Percentiles rank a stretch among this genome's conserved stretches.
Evolutionary conservation across 2,113 vertebrate species (phyloP).

Genomic region (Malurus cyaneus): DNA sequence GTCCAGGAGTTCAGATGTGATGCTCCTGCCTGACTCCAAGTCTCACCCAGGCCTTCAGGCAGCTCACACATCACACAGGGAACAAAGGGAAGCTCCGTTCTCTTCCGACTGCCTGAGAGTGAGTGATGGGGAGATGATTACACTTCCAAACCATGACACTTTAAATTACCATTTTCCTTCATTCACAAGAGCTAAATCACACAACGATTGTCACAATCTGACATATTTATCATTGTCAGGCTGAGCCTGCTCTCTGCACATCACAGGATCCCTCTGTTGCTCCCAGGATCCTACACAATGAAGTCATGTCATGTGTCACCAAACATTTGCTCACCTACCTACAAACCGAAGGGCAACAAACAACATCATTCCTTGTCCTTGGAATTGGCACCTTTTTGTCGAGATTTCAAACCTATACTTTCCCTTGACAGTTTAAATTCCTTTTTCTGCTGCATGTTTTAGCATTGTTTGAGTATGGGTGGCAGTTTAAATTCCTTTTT

Average conservation of each 20-base stretch:
- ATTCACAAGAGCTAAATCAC: slow-evolving; percentile 44
- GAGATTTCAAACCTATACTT: slow-evolving; percentile 22
- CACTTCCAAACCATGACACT: slow-evolving; percentile 25
- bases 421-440: slow-evolving; percentile 15
- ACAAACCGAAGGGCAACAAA: slow-evolving; percentile 29
- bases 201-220: slow-evolving; percentile 27
- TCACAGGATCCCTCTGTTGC: slow-evolving; percentile 16
- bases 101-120: background rate
- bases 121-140: slow-evolving; percentile 31
- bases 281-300: slow-evolving; percentile 4
- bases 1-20: background rate
- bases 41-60: background rate
- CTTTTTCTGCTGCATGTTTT: background rate
- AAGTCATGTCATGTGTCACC: background rate
- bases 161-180: slow-evolving; percentile 57
- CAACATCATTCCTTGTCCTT: background rate
- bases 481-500: background rate
- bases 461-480: background rate
- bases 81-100: background rate
- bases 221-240: slow-evolving; percentile 48
- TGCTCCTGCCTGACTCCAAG: background rate
- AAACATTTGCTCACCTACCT: slow-evolving; percentile 11
- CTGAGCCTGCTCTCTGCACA: slow-evolving; percentile 20
- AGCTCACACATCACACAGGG: background rate
- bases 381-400: background rate